Base-by-base conservation (phyloP, 92 coral and sea anemone species). In the Ricordea florida region DNA sequence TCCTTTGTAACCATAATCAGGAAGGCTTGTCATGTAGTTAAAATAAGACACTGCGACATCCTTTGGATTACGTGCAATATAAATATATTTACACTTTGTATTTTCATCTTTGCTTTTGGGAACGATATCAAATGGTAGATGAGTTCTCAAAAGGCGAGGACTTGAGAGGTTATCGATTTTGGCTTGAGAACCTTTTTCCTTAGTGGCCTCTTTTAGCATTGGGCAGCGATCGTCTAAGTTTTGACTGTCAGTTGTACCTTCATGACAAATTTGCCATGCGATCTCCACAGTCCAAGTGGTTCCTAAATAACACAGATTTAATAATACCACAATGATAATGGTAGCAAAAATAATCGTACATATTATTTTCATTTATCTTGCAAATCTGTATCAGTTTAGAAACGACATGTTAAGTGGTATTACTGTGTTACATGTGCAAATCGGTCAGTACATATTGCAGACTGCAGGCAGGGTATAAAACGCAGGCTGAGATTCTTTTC, bases 261-360 rank as follows among this genome's bases (percentile, higher is more conserved):
- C 34, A 58, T 70, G 58, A 66, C 43, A 81, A 43, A 71, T 71
- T 61, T 81, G 87, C 80, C 80, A 81, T 18, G 72, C 48, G 30
- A 81, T 72, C 43, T 81, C 87, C 18, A 50, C 44, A 11, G 52
- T 57, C 87, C 87, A 81, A 1, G 87, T 81, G 11, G 87, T 81
- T 10, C 87, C 87, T 67, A 11, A 3, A 17, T n/a, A n/a, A n/a
- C n/a, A n/a, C n/a, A n/a, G n/a, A n/a, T n/a, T n/a, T n/a, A n/a
- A n/a, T n/a, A n/a, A n/a, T n/a, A n/a, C n/a, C n/a, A n/a, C n/a
- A n/a, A n/a, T n/a, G n/a, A n/a, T n/a, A n/a, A n/a, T n/a, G n/a
- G n/a, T n/a, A n/a, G n/a, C n/a, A n/a, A n/a, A n/a, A n/a, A n/a
- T n/a, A n/a, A n/a, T n/a, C n/a, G n/a, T n/a, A n/a, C n/a, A n/a